A percentile compares a stretch with the other conserved stretches of the same genome.
Conservation (phyloP, 2,113 vertebrate species). For the Halichoeres trimaculatus region DNA sequence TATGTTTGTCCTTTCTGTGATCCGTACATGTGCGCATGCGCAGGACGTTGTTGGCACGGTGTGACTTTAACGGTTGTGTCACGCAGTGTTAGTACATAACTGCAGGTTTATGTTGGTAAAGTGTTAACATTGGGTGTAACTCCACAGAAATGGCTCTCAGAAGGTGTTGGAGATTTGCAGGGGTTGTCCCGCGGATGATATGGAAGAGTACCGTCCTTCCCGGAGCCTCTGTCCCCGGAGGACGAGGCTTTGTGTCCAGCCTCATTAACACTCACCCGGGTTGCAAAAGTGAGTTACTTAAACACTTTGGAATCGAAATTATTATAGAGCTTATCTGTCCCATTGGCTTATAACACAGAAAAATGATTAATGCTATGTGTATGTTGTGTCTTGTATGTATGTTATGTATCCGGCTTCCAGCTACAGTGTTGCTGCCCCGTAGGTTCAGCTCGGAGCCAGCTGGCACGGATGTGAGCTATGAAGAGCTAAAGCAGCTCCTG, state of each 20-base stretch:
- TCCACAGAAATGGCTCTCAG: slow-evolving; percentile 72
- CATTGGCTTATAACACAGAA: neutral
- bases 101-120: neutral
- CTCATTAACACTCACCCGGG: slow-evolving; percentile 20
- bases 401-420: slow-evolving; percentile 26
- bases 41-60: neutral
- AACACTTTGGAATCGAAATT: neutral
- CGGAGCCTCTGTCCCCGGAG: slow-evolving; percentile 28
- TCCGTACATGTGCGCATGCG: slow-evolving; percentile 59
- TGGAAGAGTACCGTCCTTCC: slow-evolving; percentile 33
- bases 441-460: slow-evolving; percentile 72
- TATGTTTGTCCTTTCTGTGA: slow-evolving; percentile 42
- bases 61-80: neutral
- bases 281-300: slow-evolving; percentile 57
- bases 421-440: slow-evolving; percentile 49
- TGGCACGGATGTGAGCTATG: slow-evolving; percentile 81
- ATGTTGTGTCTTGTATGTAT: slow-evolving; percentile 4
- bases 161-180: slow-evolving; percentile 52
- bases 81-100: no score
- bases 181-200: slow-evolving; percentile 53
- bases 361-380: neutral
- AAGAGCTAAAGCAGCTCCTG: slow-evolving; percentile 87
- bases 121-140: neutral
- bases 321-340: neutral
- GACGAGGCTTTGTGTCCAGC: slow-evolving; percentile 37